These are phyloP conservation scores for Drosophila albomicans DNA, from an alignment of 1,140 invertebrate genomes.

Conservation along the genomic window DNA sequence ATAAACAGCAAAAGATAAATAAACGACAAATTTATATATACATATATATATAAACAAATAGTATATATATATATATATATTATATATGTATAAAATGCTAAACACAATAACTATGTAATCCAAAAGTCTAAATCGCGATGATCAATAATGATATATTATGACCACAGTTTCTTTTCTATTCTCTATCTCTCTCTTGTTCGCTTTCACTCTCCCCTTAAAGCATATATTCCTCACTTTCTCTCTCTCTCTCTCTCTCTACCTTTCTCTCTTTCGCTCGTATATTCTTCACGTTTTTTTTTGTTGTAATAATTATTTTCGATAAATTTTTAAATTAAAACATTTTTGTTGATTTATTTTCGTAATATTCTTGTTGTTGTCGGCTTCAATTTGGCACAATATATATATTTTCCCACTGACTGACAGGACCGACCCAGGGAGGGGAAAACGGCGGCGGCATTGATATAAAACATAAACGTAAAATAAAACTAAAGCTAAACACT, in stretches of 20 bases:
- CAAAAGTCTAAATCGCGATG: conserved; percentile 45
- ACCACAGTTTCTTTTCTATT: conserved; percentile 24
- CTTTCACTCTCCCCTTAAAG: background rate
- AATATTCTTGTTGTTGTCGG: conserved; percentile 40
- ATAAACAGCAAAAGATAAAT: conserved; percentile 34
- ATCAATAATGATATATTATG: conserved; percentile 36
- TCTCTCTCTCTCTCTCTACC: background rate
- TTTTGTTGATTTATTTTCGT: conserved; percentile 48
- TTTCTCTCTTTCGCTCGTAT: background rate
- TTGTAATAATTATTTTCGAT: conserved; percentile 30
- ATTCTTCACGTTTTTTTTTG: conserved; percentile 22
- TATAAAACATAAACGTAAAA: background rate
- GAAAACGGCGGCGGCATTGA: conserved; percentile 22
- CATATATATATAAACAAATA: conserved; percentile 31
- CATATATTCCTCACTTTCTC: background rate
- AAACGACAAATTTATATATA: conserved; percentile 49
- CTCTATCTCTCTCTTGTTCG: conserved; percentile 14
- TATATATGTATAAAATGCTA: conserved; percentile 13
- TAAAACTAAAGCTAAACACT: conserved; percentile 6
- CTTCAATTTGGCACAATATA: conserved; percentile 21
- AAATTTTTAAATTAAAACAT: conserved; percentile 36
- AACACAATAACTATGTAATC: conserved; percentile 35
- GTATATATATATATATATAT: conserved; percentile 19
- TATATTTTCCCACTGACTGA: background rate
- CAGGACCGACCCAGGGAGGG: background rate